These are phyloP conservation scores for Eumerus sabulonum DNA, from an alignment of 2,888 invertebrate genomes.

Conservation along the genomic window DNA sequence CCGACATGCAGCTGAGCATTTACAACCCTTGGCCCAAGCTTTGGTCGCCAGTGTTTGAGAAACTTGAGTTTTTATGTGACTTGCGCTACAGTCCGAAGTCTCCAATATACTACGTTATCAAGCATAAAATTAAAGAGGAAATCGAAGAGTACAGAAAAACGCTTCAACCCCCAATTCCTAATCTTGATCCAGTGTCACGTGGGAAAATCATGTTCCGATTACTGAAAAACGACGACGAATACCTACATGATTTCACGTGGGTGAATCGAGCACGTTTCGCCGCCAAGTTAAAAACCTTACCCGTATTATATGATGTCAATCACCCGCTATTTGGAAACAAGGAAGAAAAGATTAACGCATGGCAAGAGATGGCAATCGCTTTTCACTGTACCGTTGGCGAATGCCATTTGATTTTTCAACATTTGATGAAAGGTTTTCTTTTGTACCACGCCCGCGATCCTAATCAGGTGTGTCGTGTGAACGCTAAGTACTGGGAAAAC, in stretches of 20 bases:
- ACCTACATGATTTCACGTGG: conserved; percentile 51
- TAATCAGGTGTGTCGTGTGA: conserved; percentile 45
- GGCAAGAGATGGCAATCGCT: conserved; percentile 55
- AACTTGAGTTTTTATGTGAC: conserved; percentile 35
- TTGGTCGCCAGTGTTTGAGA: conserved; percentile 42
- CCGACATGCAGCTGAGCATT: conserved; percentile 50
- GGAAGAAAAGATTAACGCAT: conserved; percentile 47
- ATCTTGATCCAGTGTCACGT: conserved; percentile 31
- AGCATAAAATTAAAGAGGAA: conserved; percentile 31
- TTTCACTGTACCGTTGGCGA: conserved; percentile 58
- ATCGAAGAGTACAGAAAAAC: conserved; percentile 10
- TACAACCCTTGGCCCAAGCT: conserved; percentile 57
- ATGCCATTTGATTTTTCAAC: conserved; percentile 59
- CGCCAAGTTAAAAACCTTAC: conserved; percentile 48
- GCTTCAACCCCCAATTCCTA: neutral
- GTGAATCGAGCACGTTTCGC: conserved; percentile 52
- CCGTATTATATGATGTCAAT: conserved; percentile 44
- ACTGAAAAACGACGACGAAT: conserved; percentile 54
- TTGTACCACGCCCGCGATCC: conserved; percentile 50
- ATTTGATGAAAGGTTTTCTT: conserved; percentile 52
- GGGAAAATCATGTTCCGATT: conserved; percentile 42
- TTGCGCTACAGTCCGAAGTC: conserved; percentile 33
- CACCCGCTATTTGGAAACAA: conserved; percentile 44
- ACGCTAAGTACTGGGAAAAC: conserved; percentile 59
- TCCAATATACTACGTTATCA: conserved; percentile 51